Evolutionary conservation across 1,140 invertebrate genomes (phyloP).

Genomic region (Drosophila sturtevanti): DNA sequence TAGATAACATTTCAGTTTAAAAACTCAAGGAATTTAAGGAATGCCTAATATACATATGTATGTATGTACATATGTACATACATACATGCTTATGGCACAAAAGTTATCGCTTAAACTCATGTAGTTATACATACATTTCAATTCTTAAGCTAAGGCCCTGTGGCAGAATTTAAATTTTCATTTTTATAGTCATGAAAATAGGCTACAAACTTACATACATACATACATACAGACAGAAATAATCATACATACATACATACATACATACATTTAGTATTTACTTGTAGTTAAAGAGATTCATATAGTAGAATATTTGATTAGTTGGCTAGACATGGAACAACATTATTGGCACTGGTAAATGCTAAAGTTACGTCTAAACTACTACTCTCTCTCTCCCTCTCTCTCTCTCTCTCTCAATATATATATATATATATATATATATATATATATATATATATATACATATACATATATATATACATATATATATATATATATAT

Average conservation of each 20-base stretch:
- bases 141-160: constrained; percentile 44
- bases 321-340: constrained; percentile 56
- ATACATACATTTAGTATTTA: not conserved
- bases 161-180: constrained; percentile 4
- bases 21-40: constrained; percentile 11
- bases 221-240: not conserved
- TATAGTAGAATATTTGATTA: constrained; percentile 13
- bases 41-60: constrained; percentile 11
- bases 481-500: not conserved
- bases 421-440: not conserved
- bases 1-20: not conserved
- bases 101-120: constrained; percentile 32
- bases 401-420: too few species aligned
- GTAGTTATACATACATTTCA: not conserved
- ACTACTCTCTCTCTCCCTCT: too few species aligned
- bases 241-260: not conserved
- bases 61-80: too few species aligned
- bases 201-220: not conserved
- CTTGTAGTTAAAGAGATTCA: constrained; percentile 12
- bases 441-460: not conserved
- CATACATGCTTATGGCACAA: constrained; percentile 22
- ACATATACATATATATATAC: too few species aligned
- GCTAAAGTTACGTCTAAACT: constrained; percentile 34
- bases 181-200: constrained; percentile 1
- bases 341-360: constrained; percentile 69